phyloP scores from a whole-genome alignment of 2,888 invertebrate species.

The Drosophila monieri region DNA sequence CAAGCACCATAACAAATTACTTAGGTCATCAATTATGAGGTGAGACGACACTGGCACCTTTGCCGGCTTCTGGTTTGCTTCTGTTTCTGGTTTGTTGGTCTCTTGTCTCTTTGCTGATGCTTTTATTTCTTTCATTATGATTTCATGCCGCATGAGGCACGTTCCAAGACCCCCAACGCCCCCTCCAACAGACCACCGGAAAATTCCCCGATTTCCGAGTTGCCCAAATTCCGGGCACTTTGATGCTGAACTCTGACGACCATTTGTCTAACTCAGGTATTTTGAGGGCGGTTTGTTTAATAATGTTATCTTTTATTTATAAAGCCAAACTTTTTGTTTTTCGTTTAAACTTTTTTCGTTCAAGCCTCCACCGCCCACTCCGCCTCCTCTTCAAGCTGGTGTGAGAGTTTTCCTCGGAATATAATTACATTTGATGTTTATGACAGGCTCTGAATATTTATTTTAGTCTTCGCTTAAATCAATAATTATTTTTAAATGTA shows the following conservation, averaged over 20 bases:
- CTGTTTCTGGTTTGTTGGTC: slow-evolving; percentile 17
- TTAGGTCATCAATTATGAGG: slow-evolving; percentile 76
- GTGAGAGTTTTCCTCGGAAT: slow-evolving; percentile 26
- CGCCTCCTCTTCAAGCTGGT: neutral
- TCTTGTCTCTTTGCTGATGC: slow-evolving; percentile 36
- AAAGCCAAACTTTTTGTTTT: slow-evolving; percentile 39
- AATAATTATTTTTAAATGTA: neutral
- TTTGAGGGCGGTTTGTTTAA: slow-evolving; percentile 58
- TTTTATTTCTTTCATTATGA: slow-evolving; percentile 72
- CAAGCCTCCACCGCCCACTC: slow-evolving; percentile 12
- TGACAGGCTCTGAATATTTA: neutral
- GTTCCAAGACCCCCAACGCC: slow-evolving; percentile 34
- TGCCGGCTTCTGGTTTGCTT: slow-evolving; percentile 16
- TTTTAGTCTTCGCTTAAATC: neutral
- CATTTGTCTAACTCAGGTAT: slow-evolving; percentile 64
- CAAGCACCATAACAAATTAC: slow-evolving; percentile 73
- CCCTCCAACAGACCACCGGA: slow-evolving; percentile 6
- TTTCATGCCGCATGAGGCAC: slow-evolving; percentile 71
- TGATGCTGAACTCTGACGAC: slow-evolving; percentile 63
- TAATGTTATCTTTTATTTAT: slow-evolving; percentile 78
- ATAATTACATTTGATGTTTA: slow-evolving; percentile 65
- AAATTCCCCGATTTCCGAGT: slow-evolving; percentile 39
- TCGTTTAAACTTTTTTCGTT: slow-evolving; percentile 63
- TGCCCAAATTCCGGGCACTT: neutral
- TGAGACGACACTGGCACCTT: slow-evolving; percentile 51